Evolutionary conservation across 1,140 invertebrate genomes (phyloP).

Genomic region (Nephila pilipes): DNA sequence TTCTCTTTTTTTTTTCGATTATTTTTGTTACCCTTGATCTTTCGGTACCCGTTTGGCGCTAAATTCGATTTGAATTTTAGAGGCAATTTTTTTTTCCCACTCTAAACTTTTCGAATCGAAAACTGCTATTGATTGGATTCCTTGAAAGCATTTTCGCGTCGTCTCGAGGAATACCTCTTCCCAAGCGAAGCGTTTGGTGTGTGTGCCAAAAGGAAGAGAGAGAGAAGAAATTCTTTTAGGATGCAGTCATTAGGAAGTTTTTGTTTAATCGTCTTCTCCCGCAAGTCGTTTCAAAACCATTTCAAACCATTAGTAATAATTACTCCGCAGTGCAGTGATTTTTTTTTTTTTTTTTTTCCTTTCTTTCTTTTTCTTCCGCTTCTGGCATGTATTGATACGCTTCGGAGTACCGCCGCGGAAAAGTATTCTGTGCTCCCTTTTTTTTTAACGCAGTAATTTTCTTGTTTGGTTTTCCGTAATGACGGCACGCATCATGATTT

Average conservation of each 20-base stretch:
- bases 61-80: too few species aligned
- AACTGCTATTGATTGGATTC: not conserved
- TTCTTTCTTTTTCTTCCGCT: slow-evolving; percentile 5
- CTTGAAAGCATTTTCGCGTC: slow-evolving; percentile 19
- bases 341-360: not conserved
- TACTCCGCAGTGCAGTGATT: slow-evolving; percentile 26
- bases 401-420: slow-evolving; percentile 20
- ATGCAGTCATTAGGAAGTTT: slow-evolving; percentile 40
- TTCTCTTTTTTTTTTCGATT: too few species aligned
- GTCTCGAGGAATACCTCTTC: not conserved
- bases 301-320: slow-evolving; percentile 67
- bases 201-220: not conserved
- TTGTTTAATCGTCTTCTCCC: slow-evolving; percentile 52
- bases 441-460: slow-evolving; percentile 44
- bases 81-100: not conserved
- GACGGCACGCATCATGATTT: slow-evolving; percentile 50
- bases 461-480: slow-evolving; percentile 51
- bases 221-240: slow-evolving; percentile 18
- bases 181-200: not conserved
- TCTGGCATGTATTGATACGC: slow-evolving; percentile 36
- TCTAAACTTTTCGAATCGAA: not conserved
- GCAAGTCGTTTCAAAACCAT: slow-evolving; percentile 57
- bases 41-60: too few species aligned
- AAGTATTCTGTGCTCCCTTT: not conserved
- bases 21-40: too few species aligned